These are phyloP conservation scores for Ecliptopera silaceata DNA, from an alignment of 2,888 invertebrate genomes.

Conservation along the genomic window DNA sequence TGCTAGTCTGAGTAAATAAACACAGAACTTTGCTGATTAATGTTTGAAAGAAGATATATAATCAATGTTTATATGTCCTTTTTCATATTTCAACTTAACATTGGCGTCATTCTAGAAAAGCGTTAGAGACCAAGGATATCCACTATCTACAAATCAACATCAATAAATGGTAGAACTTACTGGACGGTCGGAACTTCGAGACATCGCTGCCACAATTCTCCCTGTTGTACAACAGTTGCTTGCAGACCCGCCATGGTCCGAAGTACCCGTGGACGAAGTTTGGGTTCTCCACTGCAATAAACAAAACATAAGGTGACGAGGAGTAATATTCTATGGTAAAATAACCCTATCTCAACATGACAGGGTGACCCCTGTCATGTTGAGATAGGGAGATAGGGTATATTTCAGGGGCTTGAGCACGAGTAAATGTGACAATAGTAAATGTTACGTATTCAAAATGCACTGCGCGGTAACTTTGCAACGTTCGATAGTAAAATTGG, in stretches of 20 bases:
- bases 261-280: conserved; percentile 92
- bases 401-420: too few relatives aligned
- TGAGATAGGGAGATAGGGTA: too few relatives aligned
- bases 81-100: too few relatives aligned
- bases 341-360: too few relatives aligned
- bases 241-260: conserved; percentile 94
- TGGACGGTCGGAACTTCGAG: conserved; percentile 89
- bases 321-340: too few relatives aligned
- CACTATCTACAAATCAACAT: neutral
- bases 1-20: conserved; percentile 4
- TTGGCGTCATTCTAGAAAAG: neutral
- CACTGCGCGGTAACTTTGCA: too few relatives aligned
- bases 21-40: neutral
- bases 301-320: conserved; percentile 1
- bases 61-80: too few relatives aligned
- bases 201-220: conserved; percentile 91
- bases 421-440: too few relatives aligned
- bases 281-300: conserved; percentile 83
- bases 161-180: conserved; percentile 80
- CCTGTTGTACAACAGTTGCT: conserved; percentile 89
- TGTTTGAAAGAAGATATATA: neutral
- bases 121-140: neutral
- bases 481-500: too few relatives aligned
- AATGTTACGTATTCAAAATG: too few relatives aligned
- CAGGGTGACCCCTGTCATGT: too few relatives aligned